Evolutionary conservation across 2,797 vertebrate species (phyloP).

Genomic region (Chanos chanos): DNA sequence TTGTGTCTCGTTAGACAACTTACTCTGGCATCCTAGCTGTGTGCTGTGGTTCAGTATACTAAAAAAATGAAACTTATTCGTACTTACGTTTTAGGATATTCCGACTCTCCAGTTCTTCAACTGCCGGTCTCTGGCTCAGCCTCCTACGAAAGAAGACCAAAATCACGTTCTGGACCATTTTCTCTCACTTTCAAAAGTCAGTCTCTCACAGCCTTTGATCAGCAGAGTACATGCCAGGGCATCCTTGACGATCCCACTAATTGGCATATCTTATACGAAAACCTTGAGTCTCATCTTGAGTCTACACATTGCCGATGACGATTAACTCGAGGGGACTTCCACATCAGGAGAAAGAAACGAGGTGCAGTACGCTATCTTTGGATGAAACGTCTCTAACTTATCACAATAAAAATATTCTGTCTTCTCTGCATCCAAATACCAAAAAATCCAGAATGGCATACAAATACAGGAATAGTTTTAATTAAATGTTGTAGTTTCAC

Average conservation of each 20-base stretch:
- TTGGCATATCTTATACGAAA: slow-evolving; percentile 52
- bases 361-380: slow-evolving; percentile 37
- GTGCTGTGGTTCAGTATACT: too few relatives aligned
- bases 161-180: slow-evolving; percentile 96
- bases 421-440: too few relatives aligned
- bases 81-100: slow-evolving; percentile 98
- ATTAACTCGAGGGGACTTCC: slow-evolving; percentile 46
- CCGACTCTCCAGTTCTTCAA: slow-evolving; percentile 95
- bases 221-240: slow-evolving; percentile 38
- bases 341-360: slow-evolving; percentile 55
- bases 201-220: slow-evolving; percentile 40
- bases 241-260: slow-evolving; percentile 41
- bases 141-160: slow-evolving; percentile 98
- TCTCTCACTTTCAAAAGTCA: slow-evolving; percentile 3
- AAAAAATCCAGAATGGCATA: too few relatives aligned
- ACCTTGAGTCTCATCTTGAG: slow-evolving; percentile 53
- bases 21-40: too few relatives aligned
- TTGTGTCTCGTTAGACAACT: too few relatives aligned
- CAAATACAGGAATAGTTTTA: too few relatives aligned
- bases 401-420: background rate
- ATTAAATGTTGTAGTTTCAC: too few relatives aligned
- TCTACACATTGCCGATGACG: slow-evolving; percentile 43
- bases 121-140: slow-evolving; percentile 94
- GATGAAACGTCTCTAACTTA: background rate
- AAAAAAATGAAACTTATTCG: too few relatives aligned